Base-by-base conservation (phyloP, 2,113 vertebrate species). In the Nothobranchius furzeri region DNA sequence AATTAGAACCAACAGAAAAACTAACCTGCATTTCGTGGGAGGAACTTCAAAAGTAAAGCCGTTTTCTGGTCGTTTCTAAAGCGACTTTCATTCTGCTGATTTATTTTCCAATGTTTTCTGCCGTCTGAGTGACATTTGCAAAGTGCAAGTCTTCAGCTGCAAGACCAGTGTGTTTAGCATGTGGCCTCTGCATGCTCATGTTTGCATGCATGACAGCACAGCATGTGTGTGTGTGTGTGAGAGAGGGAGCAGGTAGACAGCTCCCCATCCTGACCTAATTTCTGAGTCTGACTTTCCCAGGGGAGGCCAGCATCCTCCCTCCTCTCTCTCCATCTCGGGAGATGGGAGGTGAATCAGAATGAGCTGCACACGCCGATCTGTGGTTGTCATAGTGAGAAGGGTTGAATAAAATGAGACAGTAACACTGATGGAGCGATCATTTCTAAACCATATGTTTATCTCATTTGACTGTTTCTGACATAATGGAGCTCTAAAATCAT, bases 201-300 rank as follows among this genome's bases (percentile, higher is more conserved):
- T n/a, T 7, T 55, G 13, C 15, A 8, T 55, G 53, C 15, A 9
- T 56, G 36, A 40, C 37, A 40, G 37, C 37, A 40, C 37, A 40
- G 37, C 9, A 4, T 35, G 52, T 35, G 24, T 54, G 24, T 54
- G 52, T 35, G 52, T 53, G 24, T 30, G 24, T 42, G 53, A 40
- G 60, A 13, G 42, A 47, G 47, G 10, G 37, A 6, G 66, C 69
- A 85, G 75, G 76, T 79, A 86, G 70, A 81, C 71, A 47, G 59
- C 60, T 68, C 55, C 70, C 68, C 74, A 72, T 52, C 49, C 57
- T 89, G 85, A 86, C 87, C 88, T 84, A 87, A 73, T 89, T 87
- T 81, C 83, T 69, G 51, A 40, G 69, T 64, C 79, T 81, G 77
- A 84, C 30, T n/a, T 59, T 79, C 81, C 58, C 70, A 7, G 58